Evolutionary conservation across 1,140 invertebrate genomes (phyloP), one percentile per base, ranked within the genome.

Genomic region (Hypsibius dujardini): DNA sequence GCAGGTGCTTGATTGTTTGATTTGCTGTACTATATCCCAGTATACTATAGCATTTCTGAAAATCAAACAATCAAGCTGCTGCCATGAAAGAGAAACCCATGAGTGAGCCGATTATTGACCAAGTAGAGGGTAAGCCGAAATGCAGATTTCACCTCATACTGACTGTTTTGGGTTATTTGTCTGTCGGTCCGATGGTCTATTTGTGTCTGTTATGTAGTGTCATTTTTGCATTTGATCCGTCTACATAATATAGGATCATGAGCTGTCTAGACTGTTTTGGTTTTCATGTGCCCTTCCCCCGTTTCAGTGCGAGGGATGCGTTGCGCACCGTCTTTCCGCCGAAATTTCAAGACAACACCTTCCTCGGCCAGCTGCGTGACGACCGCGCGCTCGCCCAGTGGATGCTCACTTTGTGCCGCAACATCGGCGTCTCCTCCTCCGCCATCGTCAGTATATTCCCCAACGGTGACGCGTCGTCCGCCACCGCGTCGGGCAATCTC

Each of bases 261-360:
- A 28, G 28, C 28, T 28, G 28, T 28, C 28, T 28, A 28, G 28
- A 28, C 28, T 28, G 28, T 28, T 28, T 28, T 28, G 28, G 28
- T 28, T 28, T 28, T 28, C 28, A 28, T 28, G 67, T 59, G n/a
- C 45, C 7, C 59, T 74, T 71, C 46, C 74, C 74, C 70, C 78
- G 77, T 78, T 78, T 71, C 73, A 90, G 93, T 76, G 96, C 95
- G 7, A 82, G 94, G 73, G 90, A 98, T 82, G 95, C 95, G 1
- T 81, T 99, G 1, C 83, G 92, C 42, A 94, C 98, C 76, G 98
- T 95, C 80, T 82, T 99, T 73, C 96, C 95, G 2, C 94, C 98
- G 79, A 93, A 97, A 76, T 80, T 99, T 45, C 86, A 92, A 71
- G 94, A 98, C 79, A 86, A 86, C 12, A 98, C 96, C 40, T 99